phyloP scores from a whole-genome alignment of 1,140 invertebrate species.

The Lepidurus apus region DNA sequence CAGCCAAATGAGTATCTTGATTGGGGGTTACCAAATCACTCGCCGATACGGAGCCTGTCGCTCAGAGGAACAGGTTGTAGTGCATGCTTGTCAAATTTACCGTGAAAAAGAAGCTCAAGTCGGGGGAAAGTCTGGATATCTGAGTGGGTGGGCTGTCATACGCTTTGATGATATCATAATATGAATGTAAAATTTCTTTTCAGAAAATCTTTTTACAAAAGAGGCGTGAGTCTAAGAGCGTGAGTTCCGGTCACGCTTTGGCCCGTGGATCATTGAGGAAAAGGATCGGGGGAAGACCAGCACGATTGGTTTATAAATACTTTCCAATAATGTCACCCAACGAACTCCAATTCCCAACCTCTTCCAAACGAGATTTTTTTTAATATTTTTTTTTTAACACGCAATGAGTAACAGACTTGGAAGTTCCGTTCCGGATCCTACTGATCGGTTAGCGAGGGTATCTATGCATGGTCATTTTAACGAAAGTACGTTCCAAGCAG shows the following conservation, averaged over 20 bases:
- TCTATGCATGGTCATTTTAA: too few relatives aligned
- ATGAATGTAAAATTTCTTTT: neutral
- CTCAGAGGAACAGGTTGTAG: neutral
- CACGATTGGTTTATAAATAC: neutral
- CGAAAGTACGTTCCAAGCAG: too few relatives aligned
- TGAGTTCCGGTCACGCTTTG: neutral
- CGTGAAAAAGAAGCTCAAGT: neutral
- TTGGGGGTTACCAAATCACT: neutral
- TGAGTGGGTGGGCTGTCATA: neutral
- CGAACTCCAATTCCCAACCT: too few relatives aligned
- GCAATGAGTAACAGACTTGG: too few relatives aligned
- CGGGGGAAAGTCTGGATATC: neutral
- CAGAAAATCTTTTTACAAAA: neutral
- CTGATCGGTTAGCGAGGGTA: too few relatives aligned
- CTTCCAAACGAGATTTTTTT: too few relatives aligned
- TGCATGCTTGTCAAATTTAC: neutral
- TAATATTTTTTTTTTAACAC: too few relatives aligned
- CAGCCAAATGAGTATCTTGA: neutral
- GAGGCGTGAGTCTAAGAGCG: neutral
- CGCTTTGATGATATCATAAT: conserved; percentile 8
- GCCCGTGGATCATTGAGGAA: neutral
- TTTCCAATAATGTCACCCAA: too few relatives aligned
- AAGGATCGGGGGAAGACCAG: neutral
- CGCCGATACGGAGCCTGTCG: neutral
- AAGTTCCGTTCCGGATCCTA: too few relatives aligned